These are phyloP conservation scores for Scolopax bukidnonensis DNA, from an alignment of 2,797 vertebrate species.

Conservation along the genomic window DNA sequence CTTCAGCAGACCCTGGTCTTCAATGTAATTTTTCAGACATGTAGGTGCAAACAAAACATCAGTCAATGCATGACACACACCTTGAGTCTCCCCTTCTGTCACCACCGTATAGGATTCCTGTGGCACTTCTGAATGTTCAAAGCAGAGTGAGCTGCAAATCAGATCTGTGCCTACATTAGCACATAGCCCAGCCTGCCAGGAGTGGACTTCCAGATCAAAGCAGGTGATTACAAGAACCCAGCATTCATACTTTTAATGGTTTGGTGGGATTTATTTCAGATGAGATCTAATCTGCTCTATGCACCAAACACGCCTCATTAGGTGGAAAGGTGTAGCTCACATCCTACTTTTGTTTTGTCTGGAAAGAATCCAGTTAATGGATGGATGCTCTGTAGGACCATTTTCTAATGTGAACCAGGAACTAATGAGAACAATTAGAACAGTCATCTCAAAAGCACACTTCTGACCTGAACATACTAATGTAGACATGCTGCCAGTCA, in stretches of 20 bases:
- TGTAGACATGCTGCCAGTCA: not conserved
- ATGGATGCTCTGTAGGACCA: not conserved
- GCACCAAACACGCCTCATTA: not conserved
- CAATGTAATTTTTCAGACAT: not conserved
- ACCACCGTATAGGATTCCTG: not conserved
- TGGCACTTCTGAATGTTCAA: not conserved
- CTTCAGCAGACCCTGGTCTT: not conserved
- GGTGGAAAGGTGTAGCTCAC: not conserved
- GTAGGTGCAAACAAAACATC: not conserved
- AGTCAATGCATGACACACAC: not conserved
- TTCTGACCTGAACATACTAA: not conserved
- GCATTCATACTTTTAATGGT: not conserved
- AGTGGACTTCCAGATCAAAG: not conserved
- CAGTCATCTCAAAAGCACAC: not conserved
- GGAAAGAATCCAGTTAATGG: not conserved
- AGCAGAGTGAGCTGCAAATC: not conserved
- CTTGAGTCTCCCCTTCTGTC: not conserved
- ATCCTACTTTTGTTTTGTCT: not conserved
- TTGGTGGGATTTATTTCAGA: not conserved
- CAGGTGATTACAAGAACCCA: not conserved
- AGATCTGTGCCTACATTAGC: not conserved
- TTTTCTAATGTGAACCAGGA: not conserved
- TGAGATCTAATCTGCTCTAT: not conserved
- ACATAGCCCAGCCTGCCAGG: not conserved
- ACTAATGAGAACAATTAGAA: not conserved